Percentiles rank a stretch among this genome's conserved stretches.
These are phyloP conservation scores for Megalops atlanticus DNA, from an alignment of 2,113 vertebrate species.

Conservation along the genomic window DNA sequence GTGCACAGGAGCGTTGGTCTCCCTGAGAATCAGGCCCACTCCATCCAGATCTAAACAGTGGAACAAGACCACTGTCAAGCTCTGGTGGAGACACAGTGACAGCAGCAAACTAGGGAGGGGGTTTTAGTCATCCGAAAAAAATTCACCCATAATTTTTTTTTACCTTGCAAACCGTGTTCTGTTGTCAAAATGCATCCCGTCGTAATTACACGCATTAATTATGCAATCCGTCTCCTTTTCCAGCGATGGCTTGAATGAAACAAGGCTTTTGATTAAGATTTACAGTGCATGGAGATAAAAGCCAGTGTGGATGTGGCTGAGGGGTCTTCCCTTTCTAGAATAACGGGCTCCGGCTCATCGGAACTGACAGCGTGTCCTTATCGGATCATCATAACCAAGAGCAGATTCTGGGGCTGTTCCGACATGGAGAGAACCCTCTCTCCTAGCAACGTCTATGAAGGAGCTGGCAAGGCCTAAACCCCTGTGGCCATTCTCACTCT, in stretches of 20 bases:
- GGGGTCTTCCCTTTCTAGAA: not conserved
- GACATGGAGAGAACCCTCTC: not conserved
- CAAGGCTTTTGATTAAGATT: not conserved
- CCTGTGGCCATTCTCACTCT: not conserved
- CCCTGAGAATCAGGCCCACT: too few relatives aligned
- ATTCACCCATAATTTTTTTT: too few relatives aligned
- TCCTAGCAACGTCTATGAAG: not conserved
- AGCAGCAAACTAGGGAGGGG: too few relatives aligned
- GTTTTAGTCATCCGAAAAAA: too few relatives aligned
- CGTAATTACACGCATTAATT: constrained; percentile 22
- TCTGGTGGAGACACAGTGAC: too few relatives aligned
- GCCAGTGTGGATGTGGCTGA: not conserved
- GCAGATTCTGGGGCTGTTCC: not conserved
- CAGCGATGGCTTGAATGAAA: not conserved
- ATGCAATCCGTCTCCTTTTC: constrained; percentile 25
- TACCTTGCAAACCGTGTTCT: not conserved
- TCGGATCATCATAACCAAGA: not conserved
- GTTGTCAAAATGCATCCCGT: not conserved
- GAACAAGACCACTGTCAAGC: too few relatives aligned
- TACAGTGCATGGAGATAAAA: too few relatives aligned
- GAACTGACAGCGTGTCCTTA: constrained; percentile 7
- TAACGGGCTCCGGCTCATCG: not conserved
- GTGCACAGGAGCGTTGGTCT: too few relatives aligned
- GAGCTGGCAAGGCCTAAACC: not conserved
- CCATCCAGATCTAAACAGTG: too few relatives aligned